Evolutionary conservation across 35 echinoderm and acorn worm genomes (phyloP).

Genomic region (Patiria miniata): DNA sequence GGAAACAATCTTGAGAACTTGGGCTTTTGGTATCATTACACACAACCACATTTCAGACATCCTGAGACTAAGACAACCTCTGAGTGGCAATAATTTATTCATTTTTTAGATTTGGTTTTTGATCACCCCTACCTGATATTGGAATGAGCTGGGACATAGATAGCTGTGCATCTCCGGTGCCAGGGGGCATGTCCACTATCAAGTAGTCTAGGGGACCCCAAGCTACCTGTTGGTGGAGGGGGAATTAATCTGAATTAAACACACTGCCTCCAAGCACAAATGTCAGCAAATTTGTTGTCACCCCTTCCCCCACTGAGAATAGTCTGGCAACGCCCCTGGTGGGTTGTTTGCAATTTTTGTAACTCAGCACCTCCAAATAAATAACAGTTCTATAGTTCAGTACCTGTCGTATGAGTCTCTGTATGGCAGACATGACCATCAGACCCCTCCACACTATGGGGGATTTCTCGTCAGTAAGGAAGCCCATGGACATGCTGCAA

Average conservation of each 20-base stretch:
- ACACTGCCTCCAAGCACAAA: no score
- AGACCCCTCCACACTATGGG: constrained; percentile 97
- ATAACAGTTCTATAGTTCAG: neutral
- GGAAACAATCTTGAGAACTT: no score
- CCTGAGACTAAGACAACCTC: no score
- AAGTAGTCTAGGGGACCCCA: constrained; percentile 87
- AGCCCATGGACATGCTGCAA: constrained; percentile 98
- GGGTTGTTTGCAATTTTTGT: no score
- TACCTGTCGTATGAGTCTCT: constrained; percentile 90
- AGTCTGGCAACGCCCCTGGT: no score
- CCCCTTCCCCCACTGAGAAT: no score
- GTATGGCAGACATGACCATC: constrained; percentile 97
- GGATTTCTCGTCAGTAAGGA: constrained; percentile 89
- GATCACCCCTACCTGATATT: constrained; percentile 69
- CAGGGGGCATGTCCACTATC: constrained; percentile 96
- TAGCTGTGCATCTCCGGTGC: constrained; percentile 93
- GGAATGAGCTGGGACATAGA: constrained; percentile 95
- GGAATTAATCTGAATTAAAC: neutral
- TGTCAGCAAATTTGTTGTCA: no score
- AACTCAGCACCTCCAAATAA: no score
- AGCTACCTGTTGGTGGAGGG: constrained; percentile 62
- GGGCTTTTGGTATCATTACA: no score
- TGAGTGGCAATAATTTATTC: no score
- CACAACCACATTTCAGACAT: no score
- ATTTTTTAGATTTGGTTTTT: neutral